A percentile compares a stretch with the other conserved stretches of the same genome.
phyloP scores from a whole-genome alignment of 2,113 vertebrate species.

The Aegithalos caudatus region DNA sequence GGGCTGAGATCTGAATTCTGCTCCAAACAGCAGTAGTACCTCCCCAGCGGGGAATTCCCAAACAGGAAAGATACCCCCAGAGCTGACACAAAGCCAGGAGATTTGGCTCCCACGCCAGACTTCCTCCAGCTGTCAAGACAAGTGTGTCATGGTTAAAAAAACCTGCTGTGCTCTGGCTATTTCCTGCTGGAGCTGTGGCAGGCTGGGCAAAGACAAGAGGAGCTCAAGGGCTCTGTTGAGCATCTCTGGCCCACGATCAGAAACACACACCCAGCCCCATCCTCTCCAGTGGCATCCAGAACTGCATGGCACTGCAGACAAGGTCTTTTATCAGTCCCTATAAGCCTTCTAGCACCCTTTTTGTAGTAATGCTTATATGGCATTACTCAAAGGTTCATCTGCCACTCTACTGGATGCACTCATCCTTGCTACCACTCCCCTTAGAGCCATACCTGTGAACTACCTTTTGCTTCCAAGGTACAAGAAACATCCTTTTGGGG shows the following conservation, averaged over 20 bases:
- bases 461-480: constrained; percentile 32
- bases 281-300: background rate
- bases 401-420: background rate
- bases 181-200: background rate
- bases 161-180: background rate
- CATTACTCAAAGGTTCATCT: constrained; percentile 37
- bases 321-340: background rate
- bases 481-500: background rate
- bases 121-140: constrained; percentile 11
- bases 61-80: background rate
- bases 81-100: constrained; percentile 19
- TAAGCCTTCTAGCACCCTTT: background rate
- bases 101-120: background rate
- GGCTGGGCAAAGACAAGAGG: background rate
- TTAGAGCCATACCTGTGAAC: background rate
- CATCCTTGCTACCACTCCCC: background rate
- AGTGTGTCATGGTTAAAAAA: background rate
- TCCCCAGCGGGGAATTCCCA: background rate
- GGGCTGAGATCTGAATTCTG: background rate
- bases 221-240: background rate
- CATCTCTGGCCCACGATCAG: constrained; percentile 2
- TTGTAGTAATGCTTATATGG: background rate
- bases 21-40: constrained; percentile 4
- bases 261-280: background rate
- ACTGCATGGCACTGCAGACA: background rate